Conservation (phyloP, 2,797 vertebrate species). For the Pipistrellus kuhlii region DNA sequence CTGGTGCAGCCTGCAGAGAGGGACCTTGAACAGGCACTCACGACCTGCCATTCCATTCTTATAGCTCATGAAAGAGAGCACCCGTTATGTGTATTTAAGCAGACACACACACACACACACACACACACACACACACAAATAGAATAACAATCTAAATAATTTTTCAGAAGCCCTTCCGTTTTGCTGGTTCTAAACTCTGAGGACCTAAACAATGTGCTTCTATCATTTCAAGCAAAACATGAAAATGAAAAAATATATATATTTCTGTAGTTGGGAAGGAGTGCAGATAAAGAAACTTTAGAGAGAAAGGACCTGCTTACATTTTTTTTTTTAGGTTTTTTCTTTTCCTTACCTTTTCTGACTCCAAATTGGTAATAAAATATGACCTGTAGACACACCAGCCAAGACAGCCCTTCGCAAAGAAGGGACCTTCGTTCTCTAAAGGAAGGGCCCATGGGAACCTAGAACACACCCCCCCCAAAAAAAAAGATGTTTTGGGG, state of each 20-base stretch:
- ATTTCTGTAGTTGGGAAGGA: background rate
- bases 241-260: background rate
- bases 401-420: background rate
- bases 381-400: background rate
- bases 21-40: background rate
- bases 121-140: background rate
- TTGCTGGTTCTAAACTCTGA: background rate
- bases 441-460: background rate
- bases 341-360: background rate
- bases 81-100: background rate
- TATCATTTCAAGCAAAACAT: background rate
- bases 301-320: background rate
- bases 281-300: background rate
- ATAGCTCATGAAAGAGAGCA: background rate
- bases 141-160: background rate
- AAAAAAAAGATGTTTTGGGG: background rate
- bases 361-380: background rate
- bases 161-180: background rate
- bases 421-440: background rate
- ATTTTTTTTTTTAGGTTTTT: background rate
- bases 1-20: background rate
- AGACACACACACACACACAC: background rate
- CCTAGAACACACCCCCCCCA: background rate
- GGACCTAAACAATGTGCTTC: background rate
- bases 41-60: background rate